Evolutionary conservation across 1,140 invertebrate genomes (phyloP).

Genomic region (Cyclina sinensis): DNA sequence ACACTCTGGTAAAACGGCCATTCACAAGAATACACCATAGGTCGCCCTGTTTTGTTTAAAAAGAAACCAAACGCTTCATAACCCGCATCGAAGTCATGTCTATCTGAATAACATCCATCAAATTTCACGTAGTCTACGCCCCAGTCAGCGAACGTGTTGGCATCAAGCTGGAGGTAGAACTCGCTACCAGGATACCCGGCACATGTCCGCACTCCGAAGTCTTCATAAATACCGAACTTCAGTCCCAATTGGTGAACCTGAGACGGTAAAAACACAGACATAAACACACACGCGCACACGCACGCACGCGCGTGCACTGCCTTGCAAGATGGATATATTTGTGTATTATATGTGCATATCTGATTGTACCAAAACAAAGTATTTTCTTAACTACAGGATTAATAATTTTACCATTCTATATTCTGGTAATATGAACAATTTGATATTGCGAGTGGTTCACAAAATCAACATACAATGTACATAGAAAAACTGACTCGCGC

Average conservation of each 20-base stretch:
- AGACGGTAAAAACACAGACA: not conserved
- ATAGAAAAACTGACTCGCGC: no score
- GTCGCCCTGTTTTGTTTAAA: slow-evolving; percentile 94
- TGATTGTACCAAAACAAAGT: no score
- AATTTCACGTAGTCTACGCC: slow-evolving; percentile 98
- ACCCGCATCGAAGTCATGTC: slow-evolving; percentile 87
- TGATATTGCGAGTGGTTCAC: no score
- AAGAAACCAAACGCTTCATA: slow-evolving; percentile 96
- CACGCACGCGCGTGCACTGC: no score
- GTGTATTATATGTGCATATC: no score
- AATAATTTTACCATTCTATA: no score
- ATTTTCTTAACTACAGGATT: no score
- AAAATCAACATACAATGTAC: no score
- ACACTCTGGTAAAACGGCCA: slow-evolving; percentile 68
- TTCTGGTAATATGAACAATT: no score
- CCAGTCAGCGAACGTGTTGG: slow-evolving; percentile 97
- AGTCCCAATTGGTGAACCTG: slow-evolving; percentile 97
- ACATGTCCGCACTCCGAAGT: slow-evolving; percentile 98
- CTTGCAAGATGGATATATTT: no score
- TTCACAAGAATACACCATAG: slow-evolving; percentile 96
- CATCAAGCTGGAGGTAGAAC: slow-evolving; percentile 94
- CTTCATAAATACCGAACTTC: slow-evolving; percentile 98
- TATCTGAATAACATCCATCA: slow-evolving; percentile 96
- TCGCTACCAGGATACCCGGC: slow-evolving; percentile 96
- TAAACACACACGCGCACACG: no score